phyloP scores from a whole-genome alignment of 2,113 vertebrate genomes.

The Agelaius tricolor region DNA sequence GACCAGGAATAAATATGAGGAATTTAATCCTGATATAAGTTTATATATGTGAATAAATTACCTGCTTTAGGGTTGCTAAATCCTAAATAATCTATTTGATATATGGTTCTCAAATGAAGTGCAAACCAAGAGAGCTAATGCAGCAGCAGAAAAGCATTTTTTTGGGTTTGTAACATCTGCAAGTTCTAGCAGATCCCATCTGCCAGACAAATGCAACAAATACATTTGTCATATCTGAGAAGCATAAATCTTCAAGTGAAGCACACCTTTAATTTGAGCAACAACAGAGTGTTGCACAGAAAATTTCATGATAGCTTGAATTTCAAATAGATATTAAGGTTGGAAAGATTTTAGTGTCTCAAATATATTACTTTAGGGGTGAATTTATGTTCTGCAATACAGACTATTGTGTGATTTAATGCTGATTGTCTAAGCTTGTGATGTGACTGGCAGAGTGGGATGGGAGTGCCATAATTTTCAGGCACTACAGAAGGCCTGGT shows the following conservation, averaged over 20 bases:
- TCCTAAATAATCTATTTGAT: neutral
- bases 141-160: neutral
- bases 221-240: neutral
- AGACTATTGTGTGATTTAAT: conserved; percentile 75
- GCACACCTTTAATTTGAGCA: conserved; percentile 17
- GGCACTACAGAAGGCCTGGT: conserved; percentile 81
- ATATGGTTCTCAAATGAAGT: neutral
- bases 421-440: conserved; percentile 77
- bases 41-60: neutral
- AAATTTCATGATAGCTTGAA: conserved; percentile 6
- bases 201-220: neutral
- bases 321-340: conserved; percentile 46
- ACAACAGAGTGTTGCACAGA: neutral
- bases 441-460: conserved; percentile 73
- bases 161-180: neutral
- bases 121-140: neutral
- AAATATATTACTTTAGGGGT: conserved; percentile 47
- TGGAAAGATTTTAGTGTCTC: conserved; percentile 49
- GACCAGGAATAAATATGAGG: neutral
- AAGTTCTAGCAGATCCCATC: neutral
- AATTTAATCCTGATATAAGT: neutral
- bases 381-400: conserved; percentile 67
- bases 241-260: neutral
- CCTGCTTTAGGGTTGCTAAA: neutral
- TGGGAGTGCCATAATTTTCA: conserved; percentile 81